Evolutionary conservation across 2,113 vertebrate genomes (phyloP).

Genomic region (Theristicus caerulescens): DNA sequence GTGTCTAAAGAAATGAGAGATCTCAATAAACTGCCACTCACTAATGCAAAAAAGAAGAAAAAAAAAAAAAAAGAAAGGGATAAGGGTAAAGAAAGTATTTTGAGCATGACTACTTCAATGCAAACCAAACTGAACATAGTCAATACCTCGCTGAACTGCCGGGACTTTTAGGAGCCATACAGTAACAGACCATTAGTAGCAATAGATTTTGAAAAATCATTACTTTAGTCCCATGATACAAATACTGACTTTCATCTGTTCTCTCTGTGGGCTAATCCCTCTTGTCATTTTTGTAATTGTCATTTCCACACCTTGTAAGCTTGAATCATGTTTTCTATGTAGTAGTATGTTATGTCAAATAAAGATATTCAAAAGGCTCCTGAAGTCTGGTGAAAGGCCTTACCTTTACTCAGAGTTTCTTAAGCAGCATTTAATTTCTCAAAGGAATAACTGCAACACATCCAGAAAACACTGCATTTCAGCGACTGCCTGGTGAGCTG

Average conservation of each 20-base stretch:
- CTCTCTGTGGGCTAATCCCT: slow-evolving; percentile 26
- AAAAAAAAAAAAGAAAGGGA: neutral
- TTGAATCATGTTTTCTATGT: neutral
- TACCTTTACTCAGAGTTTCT: neutral
- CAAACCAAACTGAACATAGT: neutral
- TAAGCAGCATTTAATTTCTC: slow-evolving; percentile 6
- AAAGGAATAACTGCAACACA: neutral
- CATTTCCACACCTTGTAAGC: neutral
- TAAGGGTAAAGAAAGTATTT: neutral
- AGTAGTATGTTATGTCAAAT: neutral
- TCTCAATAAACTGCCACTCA: neutral
- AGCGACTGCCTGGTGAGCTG: neutral
- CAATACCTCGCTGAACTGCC: neutral
- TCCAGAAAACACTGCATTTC: neutral
- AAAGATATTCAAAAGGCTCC: neutral
- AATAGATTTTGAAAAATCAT: slow-evolving; percentile 23
- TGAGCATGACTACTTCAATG: neutral
- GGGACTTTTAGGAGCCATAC: neutral
- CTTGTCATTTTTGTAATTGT: slow-evolving; percentile 27
- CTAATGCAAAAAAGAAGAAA: neutral
- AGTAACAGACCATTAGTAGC: neutral
- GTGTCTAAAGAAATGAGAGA: neutral
- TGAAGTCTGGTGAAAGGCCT: neutral
- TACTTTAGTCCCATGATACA: neutral
- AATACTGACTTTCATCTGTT: slow-evolving; percentile 22